phyloP scores from a whole-genome alignment of 2,888 invertebrate species.

The Acheta domesticus region DNA sequence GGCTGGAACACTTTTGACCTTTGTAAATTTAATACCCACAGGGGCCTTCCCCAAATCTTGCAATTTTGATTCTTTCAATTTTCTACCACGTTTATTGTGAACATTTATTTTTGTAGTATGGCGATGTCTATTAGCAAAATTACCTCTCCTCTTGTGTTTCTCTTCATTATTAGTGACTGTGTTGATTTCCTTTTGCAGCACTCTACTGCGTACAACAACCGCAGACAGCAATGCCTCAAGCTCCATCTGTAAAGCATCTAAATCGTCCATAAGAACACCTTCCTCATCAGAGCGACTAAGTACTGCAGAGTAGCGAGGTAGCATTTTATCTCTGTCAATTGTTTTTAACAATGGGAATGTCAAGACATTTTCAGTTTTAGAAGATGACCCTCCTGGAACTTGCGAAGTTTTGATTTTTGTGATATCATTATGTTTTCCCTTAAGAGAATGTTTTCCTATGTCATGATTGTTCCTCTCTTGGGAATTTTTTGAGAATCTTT shows the following conservation, averaged over 20 bases:
- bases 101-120: background rate
- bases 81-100: slow-evolving; percentile 46
- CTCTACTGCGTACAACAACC: slow-evolving; percentile 73
- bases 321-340: slow-evolving; percentile 62
- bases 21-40: slow-evolving; percentile 50
- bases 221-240: slow-evolving; percentile 80
- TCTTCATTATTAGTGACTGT: slow-evolving; percentile 40
- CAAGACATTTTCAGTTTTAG: slow-evolving; percentile 32
- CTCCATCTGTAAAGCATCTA: slow-evolving; percentile 82
- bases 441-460: background rate
- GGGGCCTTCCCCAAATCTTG: slow-evolving; percentile 49
- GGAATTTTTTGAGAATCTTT: background rate
- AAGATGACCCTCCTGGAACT: background rate
- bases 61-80: slow-evolving; percentile 56
- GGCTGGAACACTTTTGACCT: slow-evolving; percentile 52
- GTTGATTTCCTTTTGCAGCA: slow-evolving; percentile 54
- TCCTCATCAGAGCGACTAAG: slow-evolving; percentile 68
- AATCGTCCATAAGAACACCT: slow-evolving; percentile 80
- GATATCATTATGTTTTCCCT: slow-evolving; percentile 23
- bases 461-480: background rate
- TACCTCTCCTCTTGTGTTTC: slow-evolving; percentile 55
- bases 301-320: slow-evolving; percentile 61
- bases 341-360: slow-evolving; percentile 63
- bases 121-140: slow-evolving; percentile 44
- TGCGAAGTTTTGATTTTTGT: slow-evolving; percentile 20